These are phyloP conservation scores for Eupithecia pulchellata DNA, from an alignment of 2,888 invertebrate species.

Conservation along the genomic window DNA sequence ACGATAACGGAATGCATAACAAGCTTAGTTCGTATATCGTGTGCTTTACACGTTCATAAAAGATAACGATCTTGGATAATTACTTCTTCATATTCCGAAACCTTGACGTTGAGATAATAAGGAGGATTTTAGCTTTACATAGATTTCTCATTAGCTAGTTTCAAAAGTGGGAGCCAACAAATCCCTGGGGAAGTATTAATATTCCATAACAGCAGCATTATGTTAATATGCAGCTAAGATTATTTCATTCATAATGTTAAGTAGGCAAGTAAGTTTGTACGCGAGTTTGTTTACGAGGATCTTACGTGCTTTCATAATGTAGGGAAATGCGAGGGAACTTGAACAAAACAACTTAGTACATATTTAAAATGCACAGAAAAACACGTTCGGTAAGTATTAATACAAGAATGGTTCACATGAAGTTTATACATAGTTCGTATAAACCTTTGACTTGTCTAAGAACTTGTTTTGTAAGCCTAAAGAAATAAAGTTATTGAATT, in stretches of 20 bases:
- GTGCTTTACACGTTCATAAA: slow-evolving; percentile 40
- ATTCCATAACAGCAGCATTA: slow-evolving; percentile 14
- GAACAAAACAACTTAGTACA: neutral
- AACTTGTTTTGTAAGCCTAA: no score
- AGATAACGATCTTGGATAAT: slow-evolving; percentile 15
- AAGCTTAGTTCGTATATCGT: slow-evolving; percentile 46
- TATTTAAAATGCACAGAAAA: neutral
- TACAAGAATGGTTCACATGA: neutral
- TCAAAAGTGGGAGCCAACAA: neutral
- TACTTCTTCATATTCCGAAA: neutral
- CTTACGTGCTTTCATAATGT: slow-evolving; percentile 12
- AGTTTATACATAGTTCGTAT: no score
- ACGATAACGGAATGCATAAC: slow-evolving; percentile 59
- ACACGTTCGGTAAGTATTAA: neutral
- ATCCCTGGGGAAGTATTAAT: neutral
- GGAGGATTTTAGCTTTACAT: slow-evolving; percentile 4
- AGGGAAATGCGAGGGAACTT: neutral
- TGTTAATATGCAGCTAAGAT: slow-evolving; percentile 22
- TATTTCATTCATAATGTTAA: slow-evolving; percentile 31
- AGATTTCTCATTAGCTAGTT: slow-evolving; percentile 4
- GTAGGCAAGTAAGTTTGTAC: slow-evolving; percentile 15
- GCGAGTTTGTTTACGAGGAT: slow-evolving; percentile 12
- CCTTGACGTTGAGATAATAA: neutral
- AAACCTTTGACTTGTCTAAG: no score
- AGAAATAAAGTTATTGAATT: no score